phyloP scores from a whole-genome alignment of 2,888 invertebrate species.

The Limnephilus lunatus region DNA sequence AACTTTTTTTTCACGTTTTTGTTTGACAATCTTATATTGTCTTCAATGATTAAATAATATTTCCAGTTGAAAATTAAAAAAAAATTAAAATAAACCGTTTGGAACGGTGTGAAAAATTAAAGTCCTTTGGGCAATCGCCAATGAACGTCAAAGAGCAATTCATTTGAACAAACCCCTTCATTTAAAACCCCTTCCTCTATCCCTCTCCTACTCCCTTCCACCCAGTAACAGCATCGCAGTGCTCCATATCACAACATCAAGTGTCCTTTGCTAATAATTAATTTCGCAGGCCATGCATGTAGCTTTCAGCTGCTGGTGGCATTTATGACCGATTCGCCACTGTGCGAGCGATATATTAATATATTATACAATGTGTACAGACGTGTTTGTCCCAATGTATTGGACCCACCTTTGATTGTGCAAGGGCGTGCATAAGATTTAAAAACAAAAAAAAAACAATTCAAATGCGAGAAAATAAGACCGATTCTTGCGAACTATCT shows the following conservation, averaged over 20 bases:
- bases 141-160: background rate
- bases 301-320: conserved; percentile 26
- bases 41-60: too few species aligned
- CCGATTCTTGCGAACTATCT: too few species aligned
- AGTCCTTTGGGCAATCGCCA: too few species aligned
- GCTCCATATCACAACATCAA: conserved; percentile 2
- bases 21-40: too few species aligned
- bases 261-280: conserved; percentile 32
- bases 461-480: too few species aligned
- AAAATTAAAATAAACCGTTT: too few species aligned
- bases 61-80: too few species aligned
- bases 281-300: conserved; percentile 25
- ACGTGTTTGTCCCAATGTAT: background rate
- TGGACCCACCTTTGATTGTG: background rate
- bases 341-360: background rate
- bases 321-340: conserved; percentile 38
- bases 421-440: background rate
- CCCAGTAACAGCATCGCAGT: background rate
- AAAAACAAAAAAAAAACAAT: too few species aligned
- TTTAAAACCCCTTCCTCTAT: background rate
- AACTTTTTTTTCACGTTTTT: too few species aligned
- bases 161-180: background rate
- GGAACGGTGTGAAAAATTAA: too few species aligned
- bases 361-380: background rate
- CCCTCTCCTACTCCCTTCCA: background rate